Conservation (phyloP, 2,797 vertebrate genomes). For the Atherinosoma microstoma region DNA sequence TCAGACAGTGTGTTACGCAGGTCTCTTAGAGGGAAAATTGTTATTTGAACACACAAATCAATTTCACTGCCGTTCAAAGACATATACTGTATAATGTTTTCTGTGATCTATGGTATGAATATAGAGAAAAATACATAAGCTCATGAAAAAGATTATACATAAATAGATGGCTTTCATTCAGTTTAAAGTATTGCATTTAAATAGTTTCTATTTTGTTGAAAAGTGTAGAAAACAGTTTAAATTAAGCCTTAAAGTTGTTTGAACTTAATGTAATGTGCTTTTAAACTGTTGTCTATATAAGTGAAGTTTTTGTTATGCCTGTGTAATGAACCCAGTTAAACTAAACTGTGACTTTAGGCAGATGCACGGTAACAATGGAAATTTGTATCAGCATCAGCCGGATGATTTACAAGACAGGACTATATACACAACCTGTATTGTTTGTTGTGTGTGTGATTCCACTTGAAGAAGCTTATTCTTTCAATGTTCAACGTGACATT, state of each 20-base stretch:
- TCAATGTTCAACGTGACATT: slow-evolving; percentile 36
- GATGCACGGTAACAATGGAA: slow-evolving; percentile 1
- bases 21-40: not conserved
- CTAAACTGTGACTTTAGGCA: not conserved
- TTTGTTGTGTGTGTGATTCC: slow-evolving; percentile 34
- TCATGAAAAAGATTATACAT: not conserved
- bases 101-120: not conserved
- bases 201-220: not conserved
- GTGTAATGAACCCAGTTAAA: slow-evolving; percentile 5
- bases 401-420: slow-evolving; percentile 10
- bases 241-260: not conserved
- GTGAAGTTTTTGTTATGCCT: slow-evolving; percentile 2
- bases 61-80: slow-evolving; percentile 2
- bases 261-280: slow-evolving; percentile 1
- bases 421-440: slow-evolving; percentile 11
- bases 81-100: not conserved
- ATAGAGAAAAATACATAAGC: not conserved
- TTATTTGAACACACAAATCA: not conserved
- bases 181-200: not conserved
- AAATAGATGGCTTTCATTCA: not conserved
- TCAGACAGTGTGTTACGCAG: not conserved
- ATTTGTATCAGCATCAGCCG: slow-evolving; percentile 4
- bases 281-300: slow-evolving; percentile 6
- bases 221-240: slow-evolving; percentile 8
- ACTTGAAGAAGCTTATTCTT: slow-evolving; percentile 41